phyloP scores from a whole-genome alignment of 2,797 vertebrate species.

The Adrianichthys oophorus region DNA sequence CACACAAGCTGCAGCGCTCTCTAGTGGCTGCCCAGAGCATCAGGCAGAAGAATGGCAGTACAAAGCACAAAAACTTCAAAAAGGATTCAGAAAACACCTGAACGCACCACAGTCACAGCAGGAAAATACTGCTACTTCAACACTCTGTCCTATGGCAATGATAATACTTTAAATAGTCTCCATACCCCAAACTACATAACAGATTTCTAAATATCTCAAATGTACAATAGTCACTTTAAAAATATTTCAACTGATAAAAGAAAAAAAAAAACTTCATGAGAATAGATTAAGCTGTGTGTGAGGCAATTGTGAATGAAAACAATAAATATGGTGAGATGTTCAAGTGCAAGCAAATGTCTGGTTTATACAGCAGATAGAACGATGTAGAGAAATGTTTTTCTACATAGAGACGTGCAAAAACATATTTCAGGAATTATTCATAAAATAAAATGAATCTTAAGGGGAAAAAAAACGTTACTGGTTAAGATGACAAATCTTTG shows the following conservation, averaged over 20 bases:
- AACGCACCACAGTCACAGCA: conserved; percentile 45
- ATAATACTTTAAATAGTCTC: conserved; percentile 26
- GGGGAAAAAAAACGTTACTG: no score
- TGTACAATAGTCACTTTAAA: conserved; percentile 42
- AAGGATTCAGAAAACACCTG: conserved; percentile 33
- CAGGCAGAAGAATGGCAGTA: conserved; percentile 50
- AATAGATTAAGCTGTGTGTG: neutral
- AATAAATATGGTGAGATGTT: neutral
- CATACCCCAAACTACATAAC: conserved; percentile 38
- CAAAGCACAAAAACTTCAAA: conserved; percentile 17
- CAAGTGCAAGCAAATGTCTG: neutral
- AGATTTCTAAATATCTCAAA: conserved; percentile 47
- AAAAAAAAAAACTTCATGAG: conserved; percentile 42
- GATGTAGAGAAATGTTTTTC: no score
- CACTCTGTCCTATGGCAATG: conserved; percentile 34
- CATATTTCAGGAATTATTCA: no score
- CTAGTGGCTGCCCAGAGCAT: conserved; percentile 57
- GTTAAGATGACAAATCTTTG: no score
- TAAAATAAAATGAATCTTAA: no score
- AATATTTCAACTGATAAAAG: conserved; percentile 17
- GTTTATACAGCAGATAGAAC: neutral
- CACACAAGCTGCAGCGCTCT: conserved; percentile 50
- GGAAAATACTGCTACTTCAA: conserved; percentile 38
- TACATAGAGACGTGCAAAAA: no score
- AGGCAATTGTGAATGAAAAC: conserved; percentile 9